Evolutionary conservation across 2,113 vertebrate genomes (phyloP), one percentile per base, ranked within the genome.

Genomic region (Polypterus senegalus): DNA sequence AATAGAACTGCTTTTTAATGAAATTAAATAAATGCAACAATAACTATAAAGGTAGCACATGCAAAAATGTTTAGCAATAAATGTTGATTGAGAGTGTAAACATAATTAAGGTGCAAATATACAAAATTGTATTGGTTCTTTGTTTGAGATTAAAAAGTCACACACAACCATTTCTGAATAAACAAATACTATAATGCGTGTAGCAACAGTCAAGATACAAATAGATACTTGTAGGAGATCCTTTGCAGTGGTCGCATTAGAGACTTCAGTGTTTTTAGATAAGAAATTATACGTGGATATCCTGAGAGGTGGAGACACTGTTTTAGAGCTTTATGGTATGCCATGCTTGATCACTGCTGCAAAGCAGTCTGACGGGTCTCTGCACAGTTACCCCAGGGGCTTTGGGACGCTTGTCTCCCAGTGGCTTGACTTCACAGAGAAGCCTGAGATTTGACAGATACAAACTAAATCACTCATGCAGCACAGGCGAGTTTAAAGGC

Each of bases 351-450:
- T 49, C 49, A 48, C 47, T 4, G 6, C 9, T 7, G 61, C 54
- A 27, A 27, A 4, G 56, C 27, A 9, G 56, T 57, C 52, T 57
- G 54, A 53, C 45, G 7, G 27, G 62, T 57, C 63, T 49, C 48
- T 43, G 27, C 7, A 47, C 57, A 5, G 55, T 27, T 56, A 5
- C 62, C 46, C 52, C 52, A 2, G 6, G 61, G 61, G 52, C 55
- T 9, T 47, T 48, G 8, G 11, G 27, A 8, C 48, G 6, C 48
- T 43, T 49, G 58, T 44, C 51, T 48, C 43, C n/a, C 49, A 6
- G 27, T 51, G 9, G 49, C 49, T 7, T 51, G 49, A 9, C 49
- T 51, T 51, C 49, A 51, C 49, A 7, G 49, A 10, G 54, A 2
- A 27, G 53, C 8, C 47, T 10, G n/a, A 5, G 43, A 52, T 57